Conservation (phyloP, 2,797 vertebrate genomes). For the Discoglossus pictus region DNA sequence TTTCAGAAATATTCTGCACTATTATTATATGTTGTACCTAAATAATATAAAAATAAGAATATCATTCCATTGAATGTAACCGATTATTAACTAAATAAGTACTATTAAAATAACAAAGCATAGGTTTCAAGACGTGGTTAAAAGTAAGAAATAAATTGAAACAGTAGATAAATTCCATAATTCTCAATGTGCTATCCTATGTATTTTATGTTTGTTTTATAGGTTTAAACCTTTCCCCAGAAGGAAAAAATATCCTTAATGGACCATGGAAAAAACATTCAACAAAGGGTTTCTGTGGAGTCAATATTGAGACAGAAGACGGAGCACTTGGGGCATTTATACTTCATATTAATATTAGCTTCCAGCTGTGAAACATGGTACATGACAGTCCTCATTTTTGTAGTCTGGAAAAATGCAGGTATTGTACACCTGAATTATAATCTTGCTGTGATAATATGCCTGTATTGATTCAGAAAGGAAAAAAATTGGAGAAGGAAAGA, state of each 20-base stretch:
- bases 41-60: too few species aligned
- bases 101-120: too few species aligned
- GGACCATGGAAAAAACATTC: slow-evolving; percentile 44
- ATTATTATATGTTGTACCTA: too few species aligned
- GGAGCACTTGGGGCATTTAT: slow-evolving; percentile 43
- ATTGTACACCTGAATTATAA: slow-evolving; percentile 76
- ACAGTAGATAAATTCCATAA: neutral
- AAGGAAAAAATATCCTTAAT: slow-evolving; percentile 40
- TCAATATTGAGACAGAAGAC: slow-evolving; percentile 50
- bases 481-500: slow-evolving; percentile 61
- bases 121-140: too few species aligned
- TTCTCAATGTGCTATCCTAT: slow-evolving; percentile 14
- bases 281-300: slow-evolving; percentile 41
- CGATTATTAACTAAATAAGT: too few species aligned
- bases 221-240: slow-evolving; percentile 20
- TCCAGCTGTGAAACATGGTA: slow-evolving; percentile 68
- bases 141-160: slow-evolving; percentile 9
- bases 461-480: slow-evolving; percentile 72
- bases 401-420: slow-evolving; percentile 64
- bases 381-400: slow-evolving; percentile 62
- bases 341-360: slow-evolving; percentile 65
- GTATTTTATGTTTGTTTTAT: slow-evolving; percentile 36
- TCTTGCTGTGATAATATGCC: slow-evolving; percentile 75
- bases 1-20: too few species aligned
- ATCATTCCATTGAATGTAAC: too few species aligned